Percentiles rank a stretch among this genome's conserved stretches.
phyloP scores from a whole-genome alignment of 2,797 vertebrate genomes.

The Intellagama lesueurii region DNA sequence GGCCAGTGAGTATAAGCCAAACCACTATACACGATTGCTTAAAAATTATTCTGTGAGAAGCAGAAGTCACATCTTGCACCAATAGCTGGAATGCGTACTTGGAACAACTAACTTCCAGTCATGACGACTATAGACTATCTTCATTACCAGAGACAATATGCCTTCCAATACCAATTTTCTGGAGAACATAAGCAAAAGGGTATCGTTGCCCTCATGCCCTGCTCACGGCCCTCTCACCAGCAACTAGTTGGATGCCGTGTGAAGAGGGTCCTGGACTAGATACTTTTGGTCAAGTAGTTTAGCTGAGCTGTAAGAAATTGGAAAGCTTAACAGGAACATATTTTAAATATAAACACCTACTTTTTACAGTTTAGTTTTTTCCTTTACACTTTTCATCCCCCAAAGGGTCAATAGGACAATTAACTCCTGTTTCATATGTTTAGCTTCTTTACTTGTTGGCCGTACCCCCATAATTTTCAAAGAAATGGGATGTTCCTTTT shows the following conservation, averaged over 20 bases:
- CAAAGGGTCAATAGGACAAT: background rate
- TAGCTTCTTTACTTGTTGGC: background rate
- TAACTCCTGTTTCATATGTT: background rate
- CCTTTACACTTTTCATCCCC: background rate
- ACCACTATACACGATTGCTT: background rate
- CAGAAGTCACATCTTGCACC: background rate
- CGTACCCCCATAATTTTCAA: background rate
- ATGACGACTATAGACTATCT: background rate
- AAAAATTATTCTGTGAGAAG: background rate
- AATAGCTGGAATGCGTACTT: background rate
- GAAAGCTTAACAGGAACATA: background rate
- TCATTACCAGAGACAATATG: background rate
- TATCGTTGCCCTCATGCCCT: background rate
- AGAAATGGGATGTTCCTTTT: background rate
- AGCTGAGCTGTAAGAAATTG: background rate
- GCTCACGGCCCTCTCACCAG: background rate
- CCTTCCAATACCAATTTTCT: background rate
- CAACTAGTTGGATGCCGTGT: background rate
- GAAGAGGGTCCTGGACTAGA: background rate
- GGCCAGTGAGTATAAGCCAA: background rate
- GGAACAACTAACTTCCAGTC: background rate
- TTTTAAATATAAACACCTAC: background rate
- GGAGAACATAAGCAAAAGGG: background rate
- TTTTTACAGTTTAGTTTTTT: background rate
- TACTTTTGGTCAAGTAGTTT: background rate